Evolutionary conservation across 1,140 invertebrate species (phyloP).

Genomic region (Orius insidiosus): DNA sequence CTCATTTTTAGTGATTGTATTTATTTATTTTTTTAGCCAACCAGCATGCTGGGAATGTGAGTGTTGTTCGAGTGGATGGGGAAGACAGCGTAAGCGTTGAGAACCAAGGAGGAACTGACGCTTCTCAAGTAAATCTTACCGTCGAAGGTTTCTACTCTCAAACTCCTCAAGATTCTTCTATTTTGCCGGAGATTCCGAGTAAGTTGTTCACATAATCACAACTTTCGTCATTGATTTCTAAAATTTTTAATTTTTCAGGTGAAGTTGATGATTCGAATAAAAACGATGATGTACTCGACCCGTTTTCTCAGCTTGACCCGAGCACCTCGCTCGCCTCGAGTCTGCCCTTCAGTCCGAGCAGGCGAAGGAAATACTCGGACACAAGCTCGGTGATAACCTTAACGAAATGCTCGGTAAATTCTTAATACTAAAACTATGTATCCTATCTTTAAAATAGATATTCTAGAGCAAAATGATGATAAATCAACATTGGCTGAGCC

Average conservation of each 20-base stretch:
- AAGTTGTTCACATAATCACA: background rate
- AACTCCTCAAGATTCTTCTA: background rate
- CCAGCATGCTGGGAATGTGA: constrained; percentile 15
- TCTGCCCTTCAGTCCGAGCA: constrained; percentile 38
- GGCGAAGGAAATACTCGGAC: constrained; percentile 37
- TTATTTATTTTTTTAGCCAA: constrained; percentile 15
- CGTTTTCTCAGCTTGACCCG: constrained; percentile 37
- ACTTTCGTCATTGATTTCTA: background rate
- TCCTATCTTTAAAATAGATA: constrained; percentile 9
- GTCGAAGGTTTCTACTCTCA: constrained; percentile 19
- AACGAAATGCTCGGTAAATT: constrained; percentile 30
- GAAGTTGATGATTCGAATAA: background rate
- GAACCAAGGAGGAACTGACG: constrained; percentile 4
- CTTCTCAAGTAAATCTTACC: constrained; percentile 17
- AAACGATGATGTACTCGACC: constrained; percentile 25
- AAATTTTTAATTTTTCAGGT: background rate
- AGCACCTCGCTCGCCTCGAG: constrained; percentile 36
- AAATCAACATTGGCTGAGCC: background rate
- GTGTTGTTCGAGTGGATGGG: constrained; percentile 16
- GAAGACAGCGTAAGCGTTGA: background rate
- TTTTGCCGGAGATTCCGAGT: background rate
- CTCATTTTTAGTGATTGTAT: background rate
- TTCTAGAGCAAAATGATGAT: constrained; percentile 15
- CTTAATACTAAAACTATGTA: constrained; percentile 2
- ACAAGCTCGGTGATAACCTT: constrained; percentile 34